A percentile compares a stretch with the other conserved stretches of the same genome.
phyloP scores from a whole-genome alignment of 1,140 invertebrate genomes.

The Nebria ingens region DNA sequence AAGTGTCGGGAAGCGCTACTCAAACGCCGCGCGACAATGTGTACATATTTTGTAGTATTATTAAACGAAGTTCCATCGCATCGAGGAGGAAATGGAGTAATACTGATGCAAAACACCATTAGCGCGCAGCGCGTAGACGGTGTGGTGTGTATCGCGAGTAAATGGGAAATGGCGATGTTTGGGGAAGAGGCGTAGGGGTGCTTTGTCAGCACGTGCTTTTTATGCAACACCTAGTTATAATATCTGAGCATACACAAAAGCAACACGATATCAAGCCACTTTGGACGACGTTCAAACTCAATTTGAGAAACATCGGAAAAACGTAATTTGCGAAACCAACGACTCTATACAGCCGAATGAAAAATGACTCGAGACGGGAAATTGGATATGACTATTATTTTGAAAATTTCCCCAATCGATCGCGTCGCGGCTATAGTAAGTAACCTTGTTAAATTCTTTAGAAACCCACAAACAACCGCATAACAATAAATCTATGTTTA shows the following conservation, averaged over 20 bases:
- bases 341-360: no score
- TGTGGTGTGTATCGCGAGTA: no score
- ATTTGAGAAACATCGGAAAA: background rate
- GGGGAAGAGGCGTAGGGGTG: background rate
- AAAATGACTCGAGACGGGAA: background rate
- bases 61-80: no score
- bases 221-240: background rate
- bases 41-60: conserved; percentile 6
- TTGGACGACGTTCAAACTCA: background rate
- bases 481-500: no score
- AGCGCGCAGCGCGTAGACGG: background rate
- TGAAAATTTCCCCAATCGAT: background rate
- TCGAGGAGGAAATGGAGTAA: background rate
- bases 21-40: background rate
- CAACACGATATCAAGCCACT: background rate
- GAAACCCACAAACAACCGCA: no score
- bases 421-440: no score
- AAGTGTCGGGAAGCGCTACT: background rate
- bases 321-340: background rate
- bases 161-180: background rate
- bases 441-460: background rate
- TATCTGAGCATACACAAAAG: background rate
- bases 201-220: background rate
- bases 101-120: background rate
- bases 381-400: background rate